Percentiles rank a stretch among this genome's conserved stretches.
These are phyloP conservation scores for Disparrhopalites patrizii DNA, from an alignment of 2,888 invertebrate genomes.

Conservation along the genomic window DNA sequence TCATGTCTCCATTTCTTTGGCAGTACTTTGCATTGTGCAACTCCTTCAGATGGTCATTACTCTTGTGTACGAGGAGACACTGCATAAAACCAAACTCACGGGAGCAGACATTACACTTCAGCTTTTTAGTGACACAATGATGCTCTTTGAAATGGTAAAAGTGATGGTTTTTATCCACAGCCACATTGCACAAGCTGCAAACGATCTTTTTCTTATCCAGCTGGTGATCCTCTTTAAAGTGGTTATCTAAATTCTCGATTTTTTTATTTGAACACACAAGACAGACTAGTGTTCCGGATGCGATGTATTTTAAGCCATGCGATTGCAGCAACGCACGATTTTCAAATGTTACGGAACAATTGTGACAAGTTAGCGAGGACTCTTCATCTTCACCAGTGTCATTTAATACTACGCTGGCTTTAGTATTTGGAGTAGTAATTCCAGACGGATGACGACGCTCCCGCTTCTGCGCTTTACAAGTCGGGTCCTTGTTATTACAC, in stretches of 20 bases:
- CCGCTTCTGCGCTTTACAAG: not conserved
- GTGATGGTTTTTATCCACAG: not conserved
- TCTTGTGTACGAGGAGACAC: constrained; percentile 6
- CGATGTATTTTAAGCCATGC: not conserved
- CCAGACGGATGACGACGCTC: no score
- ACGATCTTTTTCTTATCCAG: constrained; percentile 2
- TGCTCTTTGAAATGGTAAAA: constrained; percentile 13
- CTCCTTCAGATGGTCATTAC: constrained; percentile 12
- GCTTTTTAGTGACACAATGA: not conserved
- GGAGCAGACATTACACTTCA: constrained; percentile 3
- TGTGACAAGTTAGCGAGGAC: not conserved
- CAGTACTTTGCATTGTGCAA: constrained; percentile 11
- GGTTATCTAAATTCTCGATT: constrained; percentile 4
- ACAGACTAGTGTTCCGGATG: not conserved
- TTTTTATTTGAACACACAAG: constrained; percentile 12
- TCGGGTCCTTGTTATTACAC: no score
- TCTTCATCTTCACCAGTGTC: not conserved
- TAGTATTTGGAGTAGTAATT: not conserved
- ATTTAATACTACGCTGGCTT: not conserved
- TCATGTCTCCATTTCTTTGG: constrained; percentile 16
- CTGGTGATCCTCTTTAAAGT: constrained; percentile 3
- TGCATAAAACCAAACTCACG: constrained; percentile 6
- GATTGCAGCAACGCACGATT: not conserved
- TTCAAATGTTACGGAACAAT: not conserved
- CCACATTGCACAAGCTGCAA: not conserved